Conservation (phyloP, 2,888 invertebrate genomes). For the Neocrepidodera transversa region DNA sequence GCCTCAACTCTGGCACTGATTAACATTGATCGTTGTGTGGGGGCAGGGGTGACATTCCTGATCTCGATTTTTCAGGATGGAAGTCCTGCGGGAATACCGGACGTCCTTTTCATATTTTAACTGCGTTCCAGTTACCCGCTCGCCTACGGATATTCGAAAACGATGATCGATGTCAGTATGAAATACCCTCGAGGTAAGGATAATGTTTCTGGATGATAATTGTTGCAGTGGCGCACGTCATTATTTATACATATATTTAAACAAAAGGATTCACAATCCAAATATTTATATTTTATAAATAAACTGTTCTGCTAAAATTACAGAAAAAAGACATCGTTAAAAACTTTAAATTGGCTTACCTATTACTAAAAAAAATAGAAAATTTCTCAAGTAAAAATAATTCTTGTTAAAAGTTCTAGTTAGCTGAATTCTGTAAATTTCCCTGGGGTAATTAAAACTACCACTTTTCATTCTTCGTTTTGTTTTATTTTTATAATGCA, state of each 20-base stretch:
- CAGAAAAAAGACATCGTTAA: no score
- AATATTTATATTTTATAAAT: not conserved
- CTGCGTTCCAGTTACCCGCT: slow-evolving; percentile 11
- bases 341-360: not conserved
- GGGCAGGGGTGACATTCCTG: not conserved
- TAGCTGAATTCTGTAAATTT: not conserved
- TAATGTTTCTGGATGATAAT: not conserved
- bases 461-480: not conserved
- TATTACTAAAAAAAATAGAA: not conserved
- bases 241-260: not conserved
- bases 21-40: not conserved
- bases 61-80: slow-evolving; percentile 9
- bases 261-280: not conserved
- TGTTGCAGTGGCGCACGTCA: not conserved
- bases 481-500: not conserved
- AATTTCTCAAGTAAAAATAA: not conserved
- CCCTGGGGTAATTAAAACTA: not conserved
- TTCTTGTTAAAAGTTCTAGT: not conserved
- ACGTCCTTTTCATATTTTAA: slow-evolving; percentile 22
- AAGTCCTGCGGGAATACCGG: slow-evolving; percentile 17
- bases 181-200: not conserved
- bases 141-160: slow-evolving; percentile 16
- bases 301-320: not conserved
- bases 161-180: slow-evolving; percentile 7
- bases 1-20: not conserved